Base-by-base conservation (phyloP, 2,797 vertebrate genomes). In the Oryzias dopingdopingensis region DNA sequence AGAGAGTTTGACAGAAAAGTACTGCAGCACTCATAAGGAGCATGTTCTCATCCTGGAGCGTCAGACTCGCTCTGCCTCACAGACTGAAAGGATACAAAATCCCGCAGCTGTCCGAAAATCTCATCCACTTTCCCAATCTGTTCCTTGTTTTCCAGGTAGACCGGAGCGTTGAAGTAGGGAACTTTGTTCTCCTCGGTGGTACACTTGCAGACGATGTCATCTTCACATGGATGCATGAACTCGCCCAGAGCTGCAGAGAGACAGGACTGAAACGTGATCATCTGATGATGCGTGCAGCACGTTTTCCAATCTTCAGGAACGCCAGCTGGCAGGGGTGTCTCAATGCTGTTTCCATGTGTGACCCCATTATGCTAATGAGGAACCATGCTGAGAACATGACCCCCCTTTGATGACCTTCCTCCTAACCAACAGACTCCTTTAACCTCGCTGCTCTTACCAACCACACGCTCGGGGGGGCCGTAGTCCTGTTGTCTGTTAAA, bases 101-200 rank as follows among this genome's bases (percentile, higher is more conserved):
- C 95, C 59, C 96, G 90, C 29, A 99, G 90, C 72, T 98, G 96
- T 13, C 96, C 96, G 0, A 98, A 98, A 81, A 99, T 99, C 86
- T 99, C 97, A 67, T 99, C 97, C 77, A 98, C 95, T 85, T 99
- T 99, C 16, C 97, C 97, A 14, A 99, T 96, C 79, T 98, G 96
- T 61, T 99, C 96, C 83, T 99, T 99, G 86, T 99, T 99, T 77
- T 99, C 96, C 90, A 99, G 81, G 70, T 97, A 99, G 29, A 99
- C 95, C 0, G 96, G 97, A 6, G 97, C 97, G 0, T 99, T 99
- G 86, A 99, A 99, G 82, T 98, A 99, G 50, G 97, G 97, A 62
- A 99, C 96, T 72, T 95, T 98, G 83, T 94, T 97, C 75, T 99
- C 96, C 14, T 96, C 92, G 6, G 97, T 96, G 49, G 92, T 93